Evolutionary conservation across 2,888 invertebrate species (phyloP).

Genomic region (Drosophila mayaguana): DNA sequence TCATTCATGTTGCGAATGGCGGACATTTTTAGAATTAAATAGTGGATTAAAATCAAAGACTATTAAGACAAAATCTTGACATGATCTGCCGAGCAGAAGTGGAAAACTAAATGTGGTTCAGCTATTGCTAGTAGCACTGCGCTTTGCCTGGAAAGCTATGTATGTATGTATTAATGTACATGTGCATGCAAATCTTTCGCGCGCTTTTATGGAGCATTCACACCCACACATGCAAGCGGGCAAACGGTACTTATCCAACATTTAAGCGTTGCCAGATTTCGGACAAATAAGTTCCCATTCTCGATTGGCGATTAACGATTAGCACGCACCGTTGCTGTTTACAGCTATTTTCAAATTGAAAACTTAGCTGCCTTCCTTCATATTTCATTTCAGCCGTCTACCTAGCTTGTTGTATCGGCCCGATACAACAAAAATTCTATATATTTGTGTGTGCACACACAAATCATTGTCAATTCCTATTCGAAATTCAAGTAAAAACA

Average conservation of each 20-base stretch:
- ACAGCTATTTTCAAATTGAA: slow-evolving; percentile 3
- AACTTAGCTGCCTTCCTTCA: slow-evolving; percentile 5
- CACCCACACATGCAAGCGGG: neutral
- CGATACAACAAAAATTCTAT: neutral
- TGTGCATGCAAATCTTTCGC: neutral
- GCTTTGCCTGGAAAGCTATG: neutral
- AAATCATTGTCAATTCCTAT: neutral
- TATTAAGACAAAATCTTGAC: neutral
- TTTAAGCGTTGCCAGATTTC: slow-evolving; percentile 25
- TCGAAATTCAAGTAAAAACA: slow-evolving; percentile 18
- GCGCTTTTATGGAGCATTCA: neutral
- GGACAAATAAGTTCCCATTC: neutral
- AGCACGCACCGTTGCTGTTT: neutral
- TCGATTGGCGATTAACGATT: slow-evolving; percentile 10
- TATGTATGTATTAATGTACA: neutral
- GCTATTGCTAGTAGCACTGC: slow-evolving; percentile 14
- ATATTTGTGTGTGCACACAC: slow-evolving; percentile 10
- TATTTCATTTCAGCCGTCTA: slow-evolving; percentile 2
- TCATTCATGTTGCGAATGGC: slow-evolving; percentile 56
- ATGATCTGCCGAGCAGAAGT: slow-evolving; percentile 5
- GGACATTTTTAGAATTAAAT: slow-evolving; percentile 27
- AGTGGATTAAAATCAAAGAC: neutral
- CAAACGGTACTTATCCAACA: slow-evolving; percentile 34
- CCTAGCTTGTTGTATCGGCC: neutral
- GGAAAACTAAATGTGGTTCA: no score